Conservation (phyloP, 1,140 invertebrate genomes). For the Luehdorfia chinensis region DNA sequence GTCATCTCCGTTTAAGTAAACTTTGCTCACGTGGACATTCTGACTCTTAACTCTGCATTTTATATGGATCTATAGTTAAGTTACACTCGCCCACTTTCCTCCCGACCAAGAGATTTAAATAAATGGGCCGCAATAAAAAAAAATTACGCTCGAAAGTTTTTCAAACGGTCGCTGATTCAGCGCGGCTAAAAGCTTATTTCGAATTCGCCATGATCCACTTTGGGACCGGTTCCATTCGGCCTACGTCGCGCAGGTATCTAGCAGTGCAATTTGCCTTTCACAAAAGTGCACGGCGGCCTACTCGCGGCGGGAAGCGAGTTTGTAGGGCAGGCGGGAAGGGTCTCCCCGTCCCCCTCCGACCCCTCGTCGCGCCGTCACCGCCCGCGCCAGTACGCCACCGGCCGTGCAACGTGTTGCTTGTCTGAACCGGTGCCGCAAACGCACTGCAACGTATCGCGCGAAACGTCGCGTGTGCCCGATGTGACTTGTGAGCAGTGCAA, state of each 20-base stretch:
- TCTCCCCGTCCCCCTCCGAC: constrained; percentile 2
- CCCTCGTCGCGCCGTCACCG: constrained; percentile 21
- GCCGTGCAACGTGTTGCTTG: constrained; percentile 14
- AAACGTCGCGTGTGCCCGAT: constrained; percentile 27
- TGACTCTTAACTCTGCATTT: no score
- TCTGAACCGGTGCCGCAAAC: constrained; percentile 1
- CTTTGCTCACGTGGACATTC: no score
- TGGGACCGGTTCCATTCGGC: neutral
- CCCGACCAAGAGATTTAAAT: no score
- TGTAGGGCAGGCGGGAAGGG: constrained; percentile 50
- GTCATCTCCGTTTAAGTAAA: no score
- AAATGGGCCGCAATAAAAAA: no score
- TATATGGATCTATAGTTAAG: no score
- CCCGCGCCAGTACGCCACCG: constrained; percentile 43
- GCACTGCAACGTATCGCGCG: constrained; percentile 14
- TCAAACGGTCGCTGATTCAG: no score
- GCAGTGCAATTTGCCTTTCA: constrained; percentile 55
- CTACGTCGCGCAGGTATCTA: constrained; percentile 23
- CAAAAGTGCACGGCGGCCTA: constrained; percentile 46
- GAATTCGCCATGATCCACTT: neutral
- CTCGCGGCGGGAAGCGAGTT: constrained; percentile 48
- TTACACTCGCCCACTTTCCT: no score
- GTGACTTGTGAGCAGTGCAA: constrained; percentile 24
- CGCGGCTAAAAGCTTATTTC: no score
- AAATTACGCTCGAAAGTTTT: no score